Percentiles rank a stretch among this genome's conserved stretches.
These are phyloP conservation scores for Melinopterus prodromus DNA, from an alignment of 2,888 invertebrate species.

Conservation along the genomic window DNA sequence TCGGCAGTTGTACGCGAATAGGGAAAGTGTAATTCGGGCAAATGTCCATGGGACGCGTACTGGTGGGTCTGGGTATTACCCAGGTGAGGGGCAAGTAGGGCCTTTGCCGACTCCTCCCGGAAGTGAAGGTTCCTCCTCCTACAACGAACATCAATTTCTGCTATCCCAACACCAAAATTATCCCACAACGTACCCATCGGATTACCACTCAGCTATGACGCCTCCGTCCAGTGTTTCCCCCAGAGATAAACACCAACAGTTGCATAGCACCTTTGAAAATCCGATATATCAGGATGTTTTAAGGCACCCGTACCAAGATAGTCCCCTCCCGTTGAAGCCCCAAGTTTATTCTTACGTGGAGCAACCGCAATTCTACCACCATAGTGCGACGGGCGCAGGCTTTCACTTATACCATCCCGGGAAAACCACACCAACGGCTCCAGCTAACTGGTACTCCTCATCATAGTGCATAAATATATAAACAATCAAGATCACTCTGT, in stretches of 20 bases:
- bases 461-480: constrained; percentile 55
- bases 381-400: constrained; percentile 65
- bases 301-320: constrained; percentile 69
- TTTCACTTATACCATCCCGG: constrained; percentile 89
- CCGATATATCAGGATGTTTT: constrained; percentile 64
- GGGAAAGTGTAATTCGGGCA: constrained; percentile 94
- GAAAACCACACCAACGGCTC: constrained; percentile 64
- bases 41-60: constrained; percentile 70
- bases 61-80: constrained; percentile 58
- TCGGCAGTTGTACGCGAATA: constrained; percentile 89
- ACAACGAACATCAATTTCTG: constrained; percentile 66
- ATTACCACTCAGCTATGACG: constrained; percentile 90
- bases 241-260: constrained; percentile 79
- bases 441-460: constrained; percentile 61
- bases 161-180: constrained; percentile 67
- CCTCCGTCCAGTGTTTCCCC: constrained; percentile 98
- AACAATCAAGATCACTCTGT: constrained; percentile 27
- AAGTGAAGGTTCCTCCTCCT: constrained; percentile 80
- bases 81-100: constrained; percentile 70
- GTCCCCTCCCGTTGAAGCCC: constrained; percentile 84
- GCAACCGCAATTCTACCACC: constrained; percentile 88
- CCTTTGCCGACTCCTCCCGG: constrained; percentile 91
- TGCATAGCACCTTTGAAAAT: constrained; percentile 61
- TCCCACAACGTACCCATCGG: constrained; percentile 70
- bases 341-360: constrained; percentile 85